phyloP scores from a whole-genome alignment of 1,140 invertebrate genomes.

The Plutomurus gul region DNA sequence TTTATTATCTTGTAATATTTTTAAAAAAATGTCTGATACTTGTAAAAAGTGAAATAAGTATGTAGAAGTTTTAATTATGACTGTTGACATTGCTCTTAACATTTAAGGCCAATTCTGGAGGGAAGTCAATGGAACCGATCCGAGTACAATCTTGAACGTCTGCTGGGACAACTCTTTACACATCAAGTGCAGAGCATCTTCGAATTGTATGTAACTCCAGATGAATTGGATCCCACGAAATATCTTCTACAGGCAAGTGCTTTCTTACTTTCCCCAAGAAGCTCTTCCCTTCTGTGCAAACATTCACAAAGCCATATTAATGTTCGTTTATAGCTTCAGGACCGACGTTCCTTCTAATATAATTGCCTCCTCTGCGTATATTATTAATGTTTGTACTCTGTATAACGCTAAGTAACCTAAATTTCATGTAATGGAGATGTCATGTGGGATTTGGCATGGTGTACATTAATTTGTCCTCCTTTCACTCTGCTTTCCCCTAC shows the following conservation, averaged over 20 bases:
- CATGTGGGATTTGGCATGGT: not conserved
- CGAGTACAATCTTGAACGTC: slow-evolving; percentile 57
- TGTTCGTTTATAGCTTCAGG: too few species aligned
- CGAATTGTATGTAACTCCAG: slow-evolving; percentile 61
- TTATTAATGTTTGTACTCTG: too few species aligned
- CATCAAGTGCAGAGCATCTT: slow-evolving; percentile 64
- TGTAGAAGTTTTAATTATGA: too few species aligned
- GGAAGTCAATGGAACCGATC: slow-evolving; percentile 55
- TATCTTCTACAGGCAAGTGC: slow-evolving; percentile 60
- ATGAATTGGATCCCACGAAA: slow-evolving; percentile 62
- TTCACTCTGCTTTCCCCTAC: slow-evolving; percentile 50
- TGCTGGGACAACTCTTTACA: slow-evolving; percentile 60
- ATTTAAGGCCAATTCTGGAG: slow-evolving; percentile 61
- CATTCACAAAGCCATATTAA: too few species aligned
- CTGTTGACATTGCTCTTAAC: too few species aligned
- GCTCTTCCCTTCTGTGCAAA: too few species aligned
- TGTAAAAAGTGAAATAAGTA: too few species aligned
- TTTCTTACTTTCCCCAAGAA: slow-evolving; percentile 31
- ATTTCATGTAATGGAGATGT: not conserved
- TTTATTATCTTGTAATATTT: too few species aligned
- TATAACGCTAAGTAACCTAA: too few species aligned
- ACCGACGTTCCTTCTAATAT: too few species aligned
- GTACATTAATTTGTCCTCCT: not conserved
- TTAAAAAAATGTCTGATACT: too few species aligned
- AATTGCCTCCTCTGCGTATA: too few species aligned